Conservation (phyloP, 1,140 invertebrate genomes). For the Laodelphax striatellus region DNA sequence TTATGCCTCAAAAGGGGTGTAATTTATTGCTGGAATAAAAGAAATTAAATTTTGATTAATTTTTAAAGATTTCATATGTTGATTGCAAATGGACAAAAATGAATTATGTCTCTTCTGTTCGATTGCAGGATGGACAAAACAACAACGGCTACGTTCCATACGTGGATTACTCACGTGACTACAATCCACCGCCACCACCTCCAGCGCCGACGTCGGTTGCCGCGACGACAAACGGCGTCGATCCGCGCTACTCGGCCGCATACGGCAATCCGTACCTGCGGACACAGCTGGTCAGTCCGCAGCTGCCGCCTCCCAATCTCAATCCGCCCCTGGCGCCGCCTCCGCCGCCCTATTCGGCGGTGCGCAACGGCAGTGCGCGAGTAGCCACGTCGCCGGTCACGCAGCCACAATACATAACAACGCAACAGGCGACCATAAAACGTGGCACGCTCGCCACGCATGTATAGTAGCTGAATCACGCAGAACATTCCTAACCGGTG, state of each 20-base stretch:
- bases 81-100: too few species aligned
- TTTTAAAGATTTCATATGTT: too few species aligned
- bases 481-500: slow-evolving; percentile 8
- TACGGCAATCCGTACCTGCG: slow-evolving; percentile 82
- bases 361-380: slow-evolving; percentile 36
- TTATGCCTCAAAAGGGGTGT: too few species aligned
- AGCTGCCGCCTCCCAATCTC: slow-evolving; percentile 46
- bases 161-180: slow-evolving; percentile 73
- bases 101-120: neutral
- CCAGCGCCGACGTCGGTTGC: slow-evolving; percentile 27
- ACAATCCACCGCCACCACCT: slow-evolving; percentile 56
- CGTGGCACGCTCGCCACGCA: slow-evolving; percentile 47
- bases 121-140: slow-evolving; percentile 61
- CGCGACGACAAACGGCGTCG: slow-evolving; percentile 36
- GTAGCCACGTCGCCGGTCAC: slow-evolving; percentile 19
- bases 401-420: slow-evolving; percentile 37
- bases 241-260: slow-evolving; percentile 74
- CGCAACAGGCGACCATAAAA: slow-evolving; percentile 37
- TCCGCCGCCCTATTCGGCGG: slow-evolving; percentile 52
- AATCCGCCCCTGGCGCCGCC: slow-evolving; percentile 59
- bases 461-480: slow-evolving; percentile 33
- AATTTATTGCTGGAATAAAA: too few species aligned
- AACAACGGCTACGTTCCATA: slow-evolving; percentile 83
- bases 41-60: too few species aligned
- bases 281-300: slow-evolving; percentile 35